Conservation (phyloP, 2,888 invertebrate species). For the Crossocerus cetratus region DNA sequence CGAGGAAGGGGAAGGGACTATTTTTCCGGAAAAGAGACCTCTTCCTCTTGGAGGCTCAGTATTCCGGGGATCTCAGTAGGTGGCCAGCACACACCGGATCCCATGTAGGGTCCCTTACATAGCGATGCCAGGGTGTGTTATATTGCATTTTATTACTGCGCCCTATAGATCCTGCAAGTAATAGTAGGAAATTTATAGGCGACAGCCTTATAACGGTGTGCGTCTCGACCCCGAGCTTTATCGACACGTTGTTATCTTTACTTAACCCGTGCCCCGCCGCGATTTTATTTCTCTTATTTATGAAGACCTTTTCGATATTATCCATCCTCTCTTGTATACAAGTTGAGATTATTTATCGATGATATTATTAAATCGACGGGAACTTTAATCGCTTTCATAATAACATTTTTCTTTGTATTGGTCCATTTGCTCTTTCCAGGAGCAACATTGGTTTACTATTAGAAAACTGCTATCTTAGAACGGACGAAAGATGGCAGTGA, state of each 20-base stretch:
- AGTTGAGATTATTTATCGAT: too few species aligned
- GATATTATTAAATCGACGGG: too few species aligned
- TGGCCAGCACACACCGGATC: constrained; percentile 26
- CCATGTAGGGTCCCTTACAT: constrained; percentile 30
- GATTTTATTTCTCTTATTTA: constrained; percentile 57
- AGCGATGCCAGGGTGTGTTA: constrained; percentile 41
- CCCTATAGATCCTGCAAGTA: constrained; percentile 40
- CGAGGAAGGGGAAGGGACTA: neutral
- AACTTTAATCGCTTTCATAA: too few species aligned
- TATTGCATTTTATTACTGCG: constrained; percentile 55
- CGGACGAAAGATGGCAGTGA: neutral
- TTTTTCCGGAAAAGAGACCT: constrained; percentile 25
- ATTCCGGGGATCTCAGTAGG: constrained; percentile 28
- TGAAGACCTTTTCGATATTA: constrained; percentile 17
- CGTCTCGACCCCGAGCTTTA: constrained; percentile 40
- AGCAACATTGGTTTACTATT: too few species aligned
- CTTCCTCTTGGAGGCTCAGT: constrained; percentile 30
- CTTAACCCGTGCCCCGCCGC: constrained; percentile 26
- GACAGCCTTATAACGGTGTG: constrained; percentile 40
- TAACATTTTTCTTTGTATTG: too few species aligned
- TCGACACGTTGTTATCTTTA: constrained; percentile 60
- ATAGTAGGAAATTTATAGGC: constrained; percentile 58
- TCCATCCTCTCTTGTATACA: neutral
- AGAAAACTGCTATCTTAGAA: too few species aligned
- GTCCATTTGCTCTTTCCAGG: too few species aligned